Evolutionary conservation across 2,797 vertebrate species (phyloP), one percentile per base, ranked within the genome.

Genomic region (Gymnocypris eckloni): DNA sequence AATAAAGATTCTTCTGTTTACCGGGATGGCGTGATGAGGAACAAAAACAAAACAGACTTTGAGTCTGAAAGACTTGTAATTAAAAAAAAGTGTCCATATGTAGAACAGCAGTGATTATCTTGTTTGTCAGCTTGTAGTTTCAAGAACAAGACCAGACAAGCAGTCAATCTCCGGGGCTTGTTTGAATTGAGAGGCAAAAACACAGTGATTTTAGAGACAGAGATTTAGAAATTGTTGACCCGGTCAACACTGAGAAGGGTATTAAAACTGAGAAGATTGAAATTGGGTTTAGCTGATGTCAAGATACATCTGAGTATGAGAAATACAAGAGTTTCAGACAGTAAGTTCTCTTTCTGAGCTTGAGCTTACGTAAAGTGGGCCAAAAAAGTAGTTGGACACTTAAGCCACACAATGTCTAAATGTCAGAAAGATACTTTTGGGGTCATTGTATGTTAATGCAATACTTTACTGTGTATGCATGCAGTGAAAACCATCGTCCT

Each of bases 91-190:
- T 92, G 91, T 93, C 93, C 76, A 89, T 90, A 90, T 93, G 94
- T 93, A 92, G 92, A 92, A 89, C 77, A 12, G 86, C 91, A 88
- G 83, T 89, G 92, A 95, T 94, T 92, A 94, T 92, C 92, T 94
- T 93, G 93, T 94, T 92, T 79, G 28, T 15, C 86, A 12, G 93
- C 92, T 94, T 94, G 93, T 94, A 93, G 88, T 72, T 80, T 85
- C 20, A 80, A n/a, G 84, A 85, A 85, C 84, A 85, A 85, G 83
- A 79, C 83, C 52, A 85, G 83, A 79, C 83, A 80, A 85, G 84
- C 77, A 85, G 77, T 85, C 84, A 85, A 85, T 79, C 76, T 80
- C 67, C 18, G 8, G 12, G 66, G 66, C 83, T 79, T 85, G 83
- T 78, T 85, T 85, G 54, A 80, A 73, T 64, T 50, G 66, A 50